These are phyloP conservation scores for Hirtodrosophila trivittata DNA, from an alignment of 2,888 invertebrate genomes.

Conservation along the genomic window DNA sequence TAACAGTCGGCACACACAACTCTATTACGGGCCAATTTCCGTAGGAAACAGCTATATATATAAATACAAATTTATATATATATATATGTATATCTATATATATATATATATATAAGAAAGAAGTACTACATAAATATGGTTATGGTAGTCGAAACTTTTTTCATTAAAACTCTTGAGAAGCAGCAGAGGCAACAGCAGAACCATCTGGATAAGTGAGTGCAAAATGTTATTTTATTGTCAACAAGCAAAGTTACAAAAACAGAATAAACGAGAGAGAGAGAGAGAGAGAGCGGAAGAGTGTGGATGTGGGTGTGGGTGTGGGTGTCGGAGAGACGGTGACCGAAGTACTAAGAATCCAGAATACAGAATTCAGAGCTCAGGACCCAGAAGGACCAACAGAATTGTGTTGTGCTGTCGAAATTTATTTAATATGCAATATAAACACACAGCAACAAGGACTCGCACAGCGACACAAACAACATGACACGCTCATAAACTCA, in stretches of 20 bases:
- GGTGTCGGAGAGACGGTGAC: background rate
- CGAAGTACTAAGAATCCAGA: background rate
- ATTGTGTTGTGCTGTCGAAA: slow-evolving; percentile 56
- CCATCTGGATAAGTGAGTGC: slow-evolving; percentile 78
- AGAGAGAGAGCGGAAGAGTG: background rate
- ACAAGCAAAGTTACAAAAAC: slow-evolving; percentile 65
- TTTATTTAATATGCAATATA: slow-evolving; percentile 78
- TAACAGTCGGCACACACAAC: slow-evolving; percentile 36
- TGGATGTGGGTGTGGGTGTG: slow-evolving; percentile 1
- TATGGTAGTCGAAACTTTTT: slow-evolving; percentile 64
- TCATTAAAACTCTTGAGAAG: slow-evolving; percentile 71
- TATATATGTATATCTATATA: slow-evolving; percentile 5
- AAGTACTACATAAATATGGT: slow-evolving; percentile 23
- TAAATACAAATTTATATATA: slow-evolving; percentile 9
- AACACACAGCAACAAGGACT: slow-evolving; percentile 54
- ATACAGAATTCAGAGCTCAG: background rate
- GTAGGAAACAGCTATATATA: slow-evolving; percentile 15
- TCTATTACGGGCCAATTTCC: slow-evolving; percentile 63
- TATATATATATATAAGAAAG: slow-evolving; percentile 15
- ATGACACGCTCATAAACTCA: slow-evolving; percentile 77
- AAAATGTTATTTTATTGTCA: slow-evolving; percentile 80
- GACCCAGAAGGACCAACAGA: slow-evolving; percentile 8
- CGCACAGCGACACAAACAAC: slow-evolving; percentile 45
- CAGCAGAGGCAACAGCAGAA: slow-evolving; percentile 11
- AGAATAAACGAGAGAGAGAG: slow-evolving; percentile 1